Base-by-base conservation (phyloP, 1,140 invertebrate genomes). In the Drosophila tani region DNA sequence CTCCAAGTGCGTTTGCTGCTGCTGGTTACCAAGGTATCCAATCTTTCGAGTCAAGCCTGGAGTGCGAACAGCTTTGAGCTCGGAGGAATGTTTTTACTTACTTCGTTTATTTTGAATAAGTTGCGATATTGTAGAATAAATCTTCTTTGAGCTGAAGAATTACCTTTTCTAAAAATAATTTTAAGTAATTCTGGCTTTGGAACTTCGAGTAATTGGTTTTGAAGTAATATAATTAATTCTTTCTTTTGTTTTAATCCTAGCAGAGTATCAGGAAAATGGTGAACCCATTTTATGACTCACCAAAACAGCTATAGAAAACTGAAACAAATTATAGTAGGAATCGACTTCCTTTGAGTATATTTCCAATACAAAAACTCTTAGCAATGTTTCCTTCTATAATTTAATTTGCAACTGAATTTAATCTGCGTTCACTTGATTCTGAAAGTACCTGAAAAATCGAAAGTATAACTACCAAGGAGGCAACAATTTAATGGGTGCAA, bases 391-490 rank as follows among this genome's bases (percentile, higher is more conserved):
- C 53, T 8, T 21, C 12, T 19, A 14, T 4, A 35, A 29, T 19
- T 32, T 4, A 35, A 29, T 19, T 19, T 29, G 27, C 27, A 29
- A 38, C 12, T 56, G 5, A 17, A 27, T 40, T 55, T 53, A 15
- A 40, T 40, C 53, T 15, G 14, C 8, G 43, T 43, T 65, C 63
- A 32, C 7, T 32, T 6, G 27, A 21, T 21, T 21, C 9, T 6
- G 56, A 5, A 15, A 24, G 14, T 12, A 14, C 4, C 17, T 45
- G 35, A 35, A 53, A 27, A 53, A 21, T 55, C 14, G 27, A 17
- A 43, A 66, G n/a, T 12, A 19, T 15, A 27, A 58, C 49, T 86
- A 82, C 82, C 82, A 85, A 5, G 82, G 82, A 3, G 82, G 66
- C 63, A 71, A 29, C 27, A 86, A n/a, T 43, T 82, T 79, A 32